phyloP scores from a whole-genome alignment of 2,113 vertebrate species.

The Mystacornis crossleyi region DNA sequence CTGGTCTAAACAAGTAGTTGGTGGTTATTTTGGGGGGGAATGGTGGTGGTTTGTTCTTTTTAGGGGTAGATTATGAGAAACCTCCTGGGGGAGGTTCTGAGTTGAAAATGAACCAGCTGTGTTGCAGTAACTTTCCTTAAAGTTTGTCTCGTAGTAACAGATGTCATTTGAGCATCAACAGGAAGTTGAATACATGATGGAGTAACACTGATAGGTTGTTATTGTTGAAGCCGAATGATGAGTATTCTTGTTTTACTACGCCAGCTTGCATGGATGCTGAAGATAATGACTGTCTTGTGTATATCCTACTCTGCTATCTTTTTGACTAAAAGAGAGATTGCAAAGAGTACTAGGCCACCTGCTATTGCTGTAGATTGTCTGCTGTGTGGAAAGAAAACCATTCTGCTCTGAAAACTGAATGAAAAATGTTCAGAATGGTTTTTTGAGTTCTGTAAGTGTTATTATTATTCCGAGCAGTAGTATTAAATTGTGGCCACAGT shows the following conservation, averaged over 20 bases:
- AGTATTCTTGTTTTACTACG: background rate
- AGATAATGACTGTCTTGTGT: background rate
- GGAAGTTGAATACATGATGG: background rate
- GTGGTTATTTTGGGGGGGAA: fast-evolving
- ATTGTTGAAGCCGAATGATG: background rate
- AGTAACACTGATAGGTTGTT: background rate
- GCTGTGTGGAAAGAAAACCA: background rate
- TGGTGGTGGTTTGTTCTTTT: background rate
- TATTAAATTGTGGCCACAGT: background rate
- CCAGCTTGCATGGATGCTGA: background rate
- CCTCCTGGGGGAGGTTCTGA: background rate
- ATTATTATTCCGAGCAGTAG: background rate
- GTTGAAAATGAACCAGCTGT: background rate
- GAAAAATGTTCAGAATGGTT: background rate
- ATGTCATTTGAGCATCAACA: fast-evolving
- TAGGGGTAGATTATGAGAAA: fast-evolving
- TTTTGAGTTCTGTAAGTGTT: background rate
- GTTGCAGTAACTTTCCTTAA: background rate
- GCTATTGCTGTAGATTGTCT: background rate
- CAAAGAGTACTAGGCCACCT: background rate
- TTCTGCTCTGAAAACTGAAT: background rate
- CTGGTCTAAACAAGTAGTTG: background rate
- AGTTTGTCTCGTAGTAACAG: background rate
- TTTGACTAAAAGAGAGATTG: background rate
- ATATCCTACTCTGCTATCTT: background rate